Base-by-base conservation (phyloP, 2,888 invertebrate genomes). In the Torymus tubicola region DNA sequence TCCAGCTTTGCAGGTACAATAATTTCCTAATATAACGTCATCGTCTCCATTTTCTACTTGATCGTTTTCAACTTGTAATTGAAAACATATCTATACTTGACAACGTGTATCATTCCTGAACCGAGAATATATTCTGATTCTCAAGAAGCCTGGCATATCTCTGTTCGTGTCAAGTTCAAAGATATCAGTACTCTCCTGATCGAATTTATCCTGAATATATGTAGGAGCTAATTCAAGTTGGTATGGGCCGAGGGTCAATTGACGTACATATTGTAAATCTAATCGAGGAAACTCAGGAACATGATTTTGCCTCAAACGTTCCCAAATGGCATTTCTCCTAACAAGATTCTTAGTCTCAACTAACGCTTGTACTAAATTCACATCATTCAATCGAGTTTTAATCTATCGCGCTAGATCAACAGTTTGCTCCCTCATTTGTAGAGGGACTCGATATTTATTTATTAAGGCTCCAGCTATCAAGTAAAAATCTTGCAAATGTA, bases 311-410 rank as follows among this genome's bases (percentile, higher is more conserved):
- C 68, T 70, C 50, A 79, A 67, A 14, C 61, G 57, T 52, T 67
- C 67, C 78, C 78, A 81, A 42, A 52, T 72, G 16, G 57, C 77
- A 82, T 81, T 82, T 77, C 73, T 81, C 69, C 69, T 75, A 13
- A 61, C 58, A 13, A 82, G 75, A 70, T 79, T 65, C 16, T 82
- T 57, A 0, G 52, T 64, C 72, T 83, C 82, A 13, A 83, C 69
- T 75, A 70, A 61, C n/a, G 73, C 77, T 78, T 82, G 82, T 10
- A 81, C 77, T 24, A 78, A 57, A 63, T 83, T 84, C 4, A 67
- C 60, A 55, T 80, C 63, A 24, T 52, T 13, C 18, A 69, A 65
- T 81, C 68, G 21, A 55, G 61, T 31, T 21, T 53, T 57, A 55
- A 77, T 72, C 58, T 81, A 55, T 74, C 63, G 14, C 2, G 80